Base-by-base conservation (phyloP, 1,140 invertebrate species). In the Procambarus clarkii region DNA sequence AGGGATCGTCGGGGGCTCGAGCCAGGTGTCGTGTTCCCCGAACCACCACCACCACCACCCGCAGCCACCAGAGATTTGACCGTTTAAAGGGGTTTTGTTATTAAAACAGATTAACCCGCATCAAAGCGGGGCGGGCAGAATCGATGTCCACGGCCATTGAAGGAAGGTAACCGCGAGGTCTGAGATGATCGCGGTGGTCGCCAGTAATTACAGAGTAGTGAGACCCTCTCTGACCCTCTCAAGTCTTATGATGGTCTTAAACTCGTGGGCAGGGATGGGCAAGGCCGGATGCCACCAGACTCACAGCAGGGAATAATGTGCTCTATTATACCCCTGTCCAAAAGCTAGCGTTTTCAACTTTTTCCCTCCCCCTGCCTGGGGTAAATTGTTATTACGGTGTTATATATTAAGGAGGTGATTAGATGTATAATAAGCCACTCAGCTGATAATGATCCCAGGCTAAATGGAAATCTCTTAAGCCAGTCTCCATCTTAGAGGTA, bases 71-170 rank as follows among this genome's bases (percentile, higher is more conserved):
- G 45, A 81, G 86, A 88, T 82, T 81, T 81, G 18, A 69, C 60
- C 86, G 80, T 82, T 88, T 88, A 88, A 81, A 88, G 60, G 78
- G 78, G 74, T n/a, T 88, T 88, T 88, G 78, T 88, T 88, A 88
- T 88, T 88, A 88, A 88, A 88, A 58, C 24, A 82, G 86, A 88
- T 88, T 88, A 88, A 81, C 78, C 44, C 46, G 74, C 86, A 81
- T 88, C 78, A 71, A 46, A 81, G 34, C 9, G 3, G 18, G 50
- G 11, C 45, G 64, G 64, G 86, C 46, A 81, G 86, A 71, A 88
- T 88, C 86, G 86, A 88, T 88, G 60, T 34, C 78, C 50, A n/a
- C 34, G 64, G 79, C 44, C 48, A 46, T 71, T 71, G 78, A 64
- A 15, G 86, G 78, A 64, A n/a, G 86, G 58, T 69, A 69, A 50